These are phyloP conservation scores for Octopus sinensis DNA, from an alignment of 1,140 invertebrate genomes.

Conservation along the genomic window DNA sequence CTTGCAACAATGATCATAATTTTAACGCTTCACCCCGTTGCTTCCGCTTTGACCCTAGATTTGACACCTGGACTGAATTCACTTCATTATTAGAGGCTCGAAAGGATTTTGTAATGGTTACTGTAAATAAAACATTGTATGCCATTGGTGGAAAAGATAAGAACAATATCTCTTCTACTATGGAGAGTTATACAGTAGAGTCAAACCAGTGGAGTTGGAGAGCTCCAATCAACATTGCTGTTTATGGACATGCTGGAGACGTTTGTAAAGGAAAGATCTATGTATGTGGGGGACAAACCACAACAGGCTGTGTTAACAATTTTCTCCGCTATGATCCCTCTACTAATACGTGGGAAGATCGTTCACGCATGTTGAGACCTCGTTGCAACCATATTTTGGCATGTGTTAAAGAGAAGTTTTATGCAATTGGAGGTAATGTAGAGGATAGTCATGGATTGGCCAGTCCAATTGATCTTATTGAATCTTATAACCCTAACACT, in stretches of 20 bases:
- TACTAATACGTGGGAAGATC: constrained; percentile 47
- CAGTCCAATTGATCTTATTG: constrained; percentile 48
- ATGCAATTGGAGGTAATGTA: constrained; percentile 51
- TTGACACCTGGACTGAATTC: constrained; percentile 55
- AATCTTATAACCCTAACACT: constrained; percentile 40
- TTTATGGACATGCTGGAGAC: constrained; percentile 51
- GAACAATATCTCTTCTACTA: constrained; percentile 53
- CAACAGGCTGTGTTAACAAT: constrained; percentile 49
- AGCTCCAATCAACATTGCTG: constrained; percentile 44
- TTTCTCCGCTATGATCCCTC: constrained; percentile 42
- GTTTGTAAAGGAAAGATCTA: constrained; percentile 47
- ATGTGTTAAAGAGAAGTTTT: constrained; percentile 42
- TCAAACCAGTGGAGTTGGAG: constrained; percentile 53
- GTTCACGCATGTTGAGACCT: constrained; percentile 43
- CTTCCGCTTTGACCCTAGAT: constrained; percentile 56
- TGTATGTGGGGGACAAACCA: constrained; percentile 50
- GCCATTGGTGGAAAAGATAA: constrained; percentile 55
- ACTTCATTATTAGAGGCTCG: constrained; percentile 55
- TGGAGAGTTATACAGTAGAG: constrained; percentile 50
- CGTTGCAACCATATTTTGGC: constrained; percentile 53
- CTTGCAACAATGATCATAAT: constrained; percentile 55
- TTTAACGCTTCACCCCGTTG: constrained; percentile 55
- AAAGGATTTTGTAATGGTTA: constrained; percentile 54
- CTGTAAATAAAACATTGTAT: constrained; percentile 44
- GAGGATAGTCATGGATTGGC: constrained; percentile 52